phyloP scores from a whole-genome alignment of 2,797 vertebrate species.

The Periophthalmus magnuspinnatus region DNA sequence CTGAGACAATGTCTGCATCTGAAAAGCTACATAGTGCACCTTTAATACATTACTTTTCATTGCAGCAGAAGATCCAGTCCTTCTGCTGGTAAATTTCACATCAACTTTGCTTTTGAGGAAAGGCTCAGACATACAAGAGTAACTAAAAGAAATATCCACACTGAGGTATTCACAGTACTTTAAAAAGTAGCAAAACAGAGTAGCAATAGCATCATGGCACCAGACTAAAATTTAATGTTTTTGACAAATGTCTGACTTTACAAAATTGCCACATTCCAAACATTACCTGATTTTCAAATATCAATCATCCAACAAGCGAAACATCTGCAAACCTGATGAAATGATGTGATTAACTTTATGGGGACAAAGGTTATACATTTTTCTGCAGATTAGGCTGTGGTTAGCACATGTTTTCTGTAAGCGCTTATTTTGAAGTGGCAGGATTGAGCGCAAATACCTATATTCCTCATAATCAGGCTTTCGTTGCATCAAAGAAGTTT shows the following conservation, averaged over 20 bases:
- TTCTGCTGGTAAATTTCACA: too few species aligned
- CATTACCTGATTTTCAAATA: not conserved
- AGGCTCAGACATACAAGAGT: too few species aligned
- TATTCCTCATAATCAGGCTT: conserved; percentile 59
- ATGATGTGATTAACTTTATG: not conserved
- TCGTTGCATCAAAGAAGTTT: conserved; percentile 50
- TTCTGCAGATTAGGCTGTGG: conserved; percentile 61
- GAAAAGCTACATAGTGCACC: too few species aligned
- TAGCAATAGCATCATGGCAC: not conserved
- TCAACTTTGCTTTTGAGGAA: too few species aligned
- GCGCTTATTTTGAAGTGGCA: conserved; percentile 64
- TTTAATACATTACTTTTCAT: too few species aligned
- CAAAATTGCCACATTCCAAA: not conserved
- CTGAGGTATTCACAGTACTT: too few species aligned
- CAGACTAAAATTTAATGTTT: too few species aligned
- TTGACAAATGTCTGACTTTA: not conserved
- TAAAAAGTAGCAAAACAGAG: not conserved
- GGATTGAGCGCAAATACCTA: conserved; percentile 63
- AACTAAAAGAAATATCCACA: too few species aligned
- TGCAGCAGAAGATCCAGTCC: too few species aligned
- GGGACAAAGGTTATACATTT: conserved; percentile 30
- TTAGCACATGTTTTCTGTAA: conserved; percentile 66
- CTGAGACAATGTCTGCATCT: too few species aligned
- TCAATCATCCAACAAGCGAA: not conserved
- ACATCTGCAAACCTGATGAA: not conserved